These are phyloP conservation scores for Fundulus diaphanus DNA, from an alignment of 2,797 vertebrate genomes.

Conservation along the genomic window DNA sequence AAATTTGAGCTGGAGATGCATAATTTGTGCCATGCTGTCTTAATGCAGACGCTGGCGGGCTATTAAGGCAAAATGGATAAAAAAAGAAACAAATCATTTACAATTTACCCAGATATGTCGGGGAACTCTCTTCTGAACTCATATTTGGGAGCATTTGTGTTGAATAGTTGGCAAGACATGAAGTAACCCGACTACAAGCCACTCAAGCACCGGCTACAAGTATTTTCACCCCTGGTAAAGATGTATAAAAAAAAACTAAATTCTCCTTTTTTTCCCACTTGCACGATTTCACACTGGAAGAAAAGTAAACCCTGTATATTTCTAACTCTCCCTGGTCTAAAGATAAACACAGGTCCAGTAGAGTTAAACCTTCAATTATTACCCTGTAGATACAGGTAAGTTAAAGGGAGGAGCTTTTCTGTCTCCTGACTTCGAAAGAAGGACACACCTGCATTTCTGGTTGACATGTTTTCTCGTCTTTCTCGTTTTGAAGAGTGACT, in stretches of 20 bases:
- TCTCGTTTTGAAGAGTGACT: background rate
- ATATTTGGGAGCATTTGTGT: background rate
- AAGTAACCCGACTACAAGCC: background rate
- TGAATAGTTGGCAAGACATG: background rate
- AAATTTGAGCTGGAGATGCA: background rate
- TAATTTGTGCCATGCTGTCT: background rate
- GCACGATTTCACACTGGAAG: background rate
- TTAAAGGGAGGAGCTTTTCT: background rate
- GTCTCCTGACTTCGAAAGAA: background rate
- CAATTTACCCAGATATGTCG: background rate
- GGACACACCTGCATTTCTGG: background rate
- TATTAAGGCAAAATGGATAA: background rate
- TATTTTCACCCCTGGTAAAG: background rate
- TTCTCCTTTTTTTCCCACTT: background rate
- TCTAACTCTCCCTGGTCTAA: background rate
- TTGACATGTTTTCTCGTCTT: background rate
- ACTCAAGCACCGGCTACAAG: background rate
- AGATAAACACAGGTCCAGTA: background rate
- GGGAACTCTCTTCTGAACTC: background rate
- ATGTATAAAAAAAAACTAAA: background rate
- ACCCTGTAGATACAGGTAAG: background rate
- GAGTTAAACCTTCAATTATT: background rate
- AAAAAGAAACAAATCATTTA: background rate
- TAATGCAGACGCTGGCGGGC: background rate
- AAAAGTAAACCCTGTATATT: no score